A percentile compares a stretch with the other conserved stretches of the same genome.
phyloP scores from a whole-genome alignment of 1,140 invertebrate species.

The Daktulosphaira vitifoliae region DNA sequence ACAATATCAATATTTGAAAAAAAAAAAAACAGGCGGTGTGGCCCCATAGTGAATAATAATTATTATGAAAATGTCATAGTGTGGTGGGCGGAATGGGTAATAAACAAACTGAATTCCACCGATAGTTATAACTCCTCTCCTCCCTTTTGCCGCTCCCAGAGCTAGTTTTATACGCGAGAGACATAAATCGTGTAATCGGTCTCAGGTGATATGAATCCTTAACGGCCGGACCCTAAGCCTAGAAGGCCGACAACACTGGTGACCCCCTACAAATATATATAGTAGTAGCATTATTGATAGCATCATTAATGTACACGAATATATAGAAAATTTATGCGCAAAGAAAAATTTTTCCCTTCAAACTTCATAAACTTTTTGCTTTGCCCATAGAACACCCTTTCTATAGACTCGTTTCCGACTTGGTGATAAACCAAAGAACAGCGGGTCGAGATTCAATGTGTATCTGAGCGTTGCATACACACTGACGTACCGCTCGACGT shows the following conservation, averaged over 20 bases:
- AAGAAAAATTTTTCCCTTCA: neutral
- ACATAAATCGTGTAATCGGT: constrained; percentile 14
- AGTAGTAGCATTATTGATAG: constrained; percentile 5
- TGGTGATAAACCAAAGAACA: too few species aligned
- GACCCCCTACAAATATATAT: neutral
- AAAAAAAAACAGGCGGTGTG: neutral
- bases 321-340: too few species aligned
- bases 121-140: neutral
- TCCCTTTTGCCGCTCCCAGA: neutral
- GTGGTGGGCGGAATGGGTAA: neutral
- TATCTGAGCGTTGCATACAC: too few species aligned
- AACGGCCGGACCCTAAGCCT: constrained; percentile 28
- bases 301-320: neutral
- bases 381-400: neutral
- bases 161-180: neutral
- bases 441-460: too few species aligned
- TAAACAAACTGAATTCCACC: constrained; percentile 8
- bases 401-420: too few species aligned
- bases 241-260: constrained; percentile 9
- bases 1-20: too few species aligned
- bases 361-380: neutral
- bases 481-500: neutral
- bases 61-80: neutral
- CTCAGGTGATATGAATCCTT: constrained; percentile 30
- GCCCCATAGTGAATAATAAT: constrained; percentile 5